Evolutionary conservation across 2,797 vertebrate genomes (phyloP).

Genomic region (Tadarida brasiliensis): DNA sequence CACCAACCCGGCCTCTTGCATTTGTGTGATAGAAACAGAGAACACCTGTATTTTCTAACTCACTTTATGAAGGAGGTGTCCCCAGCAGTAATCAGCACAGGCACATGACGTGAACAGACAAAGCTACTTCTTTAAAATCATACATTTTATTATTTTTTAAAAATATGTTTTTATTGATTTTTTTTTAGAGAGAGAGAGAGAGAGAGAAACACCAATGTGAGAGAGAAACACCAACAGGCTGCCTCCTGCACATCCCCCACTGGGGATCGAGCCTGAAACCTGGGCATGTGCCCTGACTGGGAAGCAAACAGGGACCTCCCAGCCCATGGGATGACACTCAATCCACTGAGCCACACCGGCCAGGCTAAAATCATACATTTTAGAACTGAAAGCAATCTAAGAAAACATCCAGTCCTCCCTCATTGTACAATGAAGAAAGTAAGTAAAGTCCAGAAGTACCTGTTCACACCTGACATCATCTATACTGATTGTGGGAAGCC

Average conservation of each 20-base stretch:
- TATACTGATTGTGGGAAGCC: not conserved
- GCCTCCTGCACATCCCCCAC: no score
- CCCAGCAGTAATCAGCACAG: not conserved
- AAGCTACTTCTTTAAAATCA: not conserved
- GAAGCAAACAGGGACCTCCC: no score
- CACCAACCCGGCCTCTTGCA: constrained; percentile 28
- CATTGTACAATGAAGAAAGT: not conserved
- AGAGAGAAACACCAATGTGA: no score
- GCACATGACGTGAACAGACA: not conserved
- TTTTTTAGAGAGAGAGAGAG: no score
- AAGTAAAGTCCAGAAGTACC: not conserved
- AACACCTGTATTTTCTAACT: constrained; percentile 23
- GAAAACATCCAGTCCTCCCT: not conserved
- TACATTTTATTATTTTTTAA: not conserved
- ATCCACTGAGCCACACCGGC: no score
- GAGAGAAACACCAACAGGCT: no score
- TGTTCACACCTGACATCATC: not conserved
- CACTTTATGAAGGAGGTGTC: not conserved
- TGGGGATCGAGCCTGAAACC: no score
- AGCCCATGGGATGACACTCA: no score
- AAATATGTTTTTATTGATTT: no score
- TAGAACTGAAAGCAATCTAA: not conserved
- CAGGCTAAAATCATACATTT: not conserved
- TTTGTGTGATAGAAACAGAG: constrained; percentile 38
- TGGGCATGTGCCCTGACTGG: no score